phyloP scores from a whole-genome alignment of 2,797 vertebrate species.

The Brachymystax lenok region DNA sequence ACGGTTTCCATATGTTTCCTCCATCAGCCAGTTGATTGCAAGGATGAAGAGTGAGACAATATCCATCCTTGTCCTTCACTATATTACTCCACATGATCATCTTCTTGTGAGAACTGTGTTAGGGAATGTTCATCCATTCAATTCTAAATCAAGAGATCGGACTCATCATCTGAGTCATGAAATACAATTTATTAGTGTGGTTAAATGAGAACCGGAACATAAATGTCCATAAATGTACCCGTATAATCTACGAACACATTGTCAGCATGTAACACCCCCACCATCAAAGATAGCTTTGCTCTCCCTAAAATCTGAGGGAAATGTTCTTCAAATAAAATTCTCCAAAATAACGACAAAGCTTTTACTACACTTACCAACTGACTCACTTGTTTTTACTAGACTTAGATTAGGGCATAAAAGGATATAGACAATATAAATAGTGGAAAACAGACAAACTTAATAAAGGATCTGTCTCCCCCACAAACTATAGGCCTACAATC shows the following conservation, averaged over 20 bases:
- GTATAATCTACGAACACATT: neutral
- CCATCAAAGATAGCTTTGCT: neutral
- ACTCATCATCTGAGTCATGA: too few species aligned
- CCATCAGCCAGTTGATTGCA: too few species aligned
- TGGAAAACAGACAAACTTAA: constrained; percentile 31
- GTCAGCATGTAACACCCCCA: neutral
- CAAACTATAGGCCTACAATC: constrained; percentile 29
- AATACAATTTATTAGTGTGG: neutral
- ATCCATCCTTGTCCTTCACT: too few species aligned
- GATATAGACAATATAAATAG: neutral
- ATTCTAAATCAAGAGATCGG: neutral
- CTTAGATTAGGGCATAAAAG: neutral
- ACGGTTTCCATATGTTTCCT: too few species aligned
- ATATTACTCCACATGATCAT: too few species aligned
- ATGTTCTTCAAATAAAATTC: too few species aligned
- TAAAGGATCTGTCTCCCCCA: constrained; percentile 8
- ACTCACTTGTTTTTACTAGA: neutral
- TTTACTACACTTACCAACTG: too few species aligned
- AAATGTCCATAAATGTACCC: neutral
- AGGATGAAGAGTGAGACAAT: too few species aligned
- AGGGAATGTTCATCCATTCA: too few species aligned
- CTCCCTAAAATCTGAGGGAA: neutral
- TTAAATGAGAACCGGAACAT: neutral
- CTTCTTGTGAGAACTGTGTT: too few species aligned
- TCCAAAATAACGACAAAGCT: too few species aligned